Conservation (phyloP, 2,113 vertebrate species). For the Urocitellus parryii region DNA sequence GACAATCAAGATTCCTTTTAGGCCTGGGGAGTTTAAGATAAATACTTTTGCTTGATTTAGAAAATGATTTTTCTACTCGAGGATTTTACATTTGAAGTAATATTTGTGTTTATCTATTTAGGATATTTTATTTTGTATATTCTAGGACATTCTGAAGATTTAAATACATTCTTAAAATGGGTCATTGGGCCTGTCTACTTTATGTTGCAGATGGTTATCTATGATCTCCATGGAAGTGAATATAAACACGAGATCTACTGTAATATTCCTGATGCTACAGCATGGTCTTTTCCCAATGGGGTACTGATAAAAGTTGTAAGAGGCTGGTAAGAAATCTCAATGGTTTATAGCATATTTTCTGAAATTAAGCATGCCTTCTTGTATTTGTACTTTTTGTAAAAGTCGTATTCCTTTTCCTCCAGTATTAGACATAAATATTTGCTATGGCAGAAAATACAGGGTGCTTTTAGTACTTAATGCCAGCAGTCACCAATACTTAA, state of each 20-base stretch:
- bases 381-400: slow-evolving; percentile 50
- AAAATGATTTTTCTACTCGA: slow-evolving; percentile 34
- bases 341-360: slow-evolving; percentile 58
- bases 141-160: slow-evolving; percentile 49
- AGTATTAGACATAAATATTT: slow-evolving; percentile 53
- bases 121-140: slow-evolving; percentile 49
- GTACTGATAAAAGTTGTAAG: slow-evolving; percentile 88
- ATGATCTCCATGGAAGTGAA: slow-evolving; percentile 85
- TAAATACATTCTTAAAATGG: slow-evolving; percentile 59
- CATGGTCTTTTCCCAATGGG: slow-evolving; percentile 87
- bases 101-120: not conserved
- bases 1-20: not conserved
- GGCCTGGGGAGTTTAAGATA: slow-evolving; percentile 8
- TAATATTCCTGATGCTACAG: slow-evolving; percentile 86
- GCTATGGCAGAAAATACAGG: slow-evolving; percentile 23
- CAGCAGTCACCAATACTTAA: not conserved
- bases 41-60: slow-evolving; percentile 24
- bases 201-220: slow-evolving; percentile 89
- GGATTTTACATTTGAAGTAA: slow-evolving; percentile 32
- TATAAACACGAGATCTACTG: slow-evolving; percentile 88
- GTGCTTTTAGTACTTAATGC: slow-evolving; percentile 38
- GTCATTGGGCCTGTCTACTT: slow-evolving; percentile 29
- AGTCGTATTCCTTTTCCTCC: slow-evolving; percentile 38
- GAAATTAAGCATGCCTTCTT: slow-evolving; percentile 59
- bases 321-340: slow-evolving; percentile 89